Evolutionary conservation across 2,797 vertebrate genomes (phyloP), one percentile per base, ranked within the genome.

Genomic region (Syngnathus acus): DNA sequence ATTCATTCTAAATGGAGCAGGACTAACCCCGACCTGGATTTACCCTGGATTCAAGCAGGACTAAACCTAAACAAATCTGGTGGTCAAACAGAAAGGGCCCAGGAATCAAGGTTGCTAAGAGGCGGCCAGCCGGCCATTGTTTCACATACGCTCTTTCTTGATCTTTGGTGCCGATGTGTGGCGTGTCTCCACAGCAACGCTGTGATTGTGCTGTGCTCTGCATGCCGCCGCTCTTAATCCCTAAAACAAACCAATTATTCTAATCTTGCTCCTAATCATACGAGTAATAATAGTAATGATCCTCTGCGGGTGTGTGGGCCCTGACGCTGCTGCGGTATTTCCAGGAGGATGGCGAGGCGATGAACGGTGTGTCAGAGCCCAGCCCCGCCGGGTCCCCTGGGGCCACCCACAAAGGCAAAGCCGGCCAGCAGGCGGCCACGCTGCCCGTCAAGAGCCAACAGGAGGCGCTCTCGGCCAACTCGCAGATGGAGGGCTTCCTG

Each of bases 401-500:
- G 0, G 87, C 88, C 0, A 87, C 93, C 51, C 94, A 93, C 72
- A 95, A 93, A 87, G 89, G 76, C 70, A 97, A 94, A 83, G 76
- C 86, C 69, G 86, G 94, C 76, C 95, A 94, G 66, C 95, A 94
- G 67, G 91, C 95, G 0, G 93, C 97, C 54, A 98, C 95, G 0
- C 90, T 96, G 67, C 95, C 95, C 0, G 89, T 91, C 82, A 94
- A 95, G 80, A 91, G 91, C 6, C 94, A 93, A 77, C 94, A 91
- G 79, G 94, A 95, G 55, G 78, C 80, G 0, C 85, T 93, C 37
- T 80, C 91, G 0, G 23, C 55, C 55, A 37, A 6, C 32, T 92
- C 94, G 66, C 95, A 95, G 84, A 91, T 97, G 90, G 95, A 97
- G 83, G 93, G 94, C 72, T 89, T 95, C 84, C 88, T 98, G 62